phyloP scores from a whole-genome alignment of 2,888 invertebrate species.

The Macaria notata region DNA sequence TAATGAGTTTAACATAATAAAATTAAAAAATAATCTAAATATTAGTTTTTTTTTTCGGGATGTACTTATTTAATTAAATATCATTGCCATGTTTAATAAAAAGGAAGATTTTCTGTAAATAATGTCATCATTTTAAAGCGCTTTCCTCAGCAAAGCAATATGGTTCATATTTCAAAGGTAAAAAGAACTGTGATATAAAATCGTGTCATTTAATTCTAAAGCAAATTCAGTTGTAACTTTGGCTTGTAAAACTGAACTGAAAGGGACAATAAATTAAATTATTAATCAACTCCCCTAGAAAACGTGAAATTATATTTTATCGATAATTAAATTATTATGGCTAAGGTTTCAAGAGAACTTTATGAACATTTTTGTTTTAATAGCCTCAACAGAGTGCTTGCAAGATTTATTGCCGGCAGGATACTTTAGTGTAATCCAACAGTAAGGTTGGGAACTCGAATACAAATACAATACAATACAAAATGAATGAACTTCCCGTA shows the following conservation, averaged over 20 bases:
- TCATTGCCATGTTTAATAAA: too few species aligned
- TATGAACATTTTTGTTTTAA: conserved; percentile 51
- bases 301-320: conserved; percentile 25
- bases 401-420: conserved; percentile 63
- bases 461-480: too few species aligned
- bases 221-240: conserved; percentile 4
- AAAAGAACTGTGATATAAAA: too few species aligned
- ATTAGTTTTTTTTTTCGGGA: too few species aligned
- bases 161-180: too few species aligned
- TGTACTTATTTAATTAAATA: too few species aligned
- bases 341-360: conserved; percentile 37
- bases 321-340: conserved; percentile 37
- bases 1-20: too few species aligned
- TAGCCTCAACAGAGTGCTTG: conserved; percentile 40
- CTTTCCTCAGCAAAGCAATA: too few species aligned
- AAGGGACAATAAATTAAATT: conserved; percentile 15
- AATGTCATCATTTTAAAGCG: too few species aligned
- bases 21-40: too few species aligned
- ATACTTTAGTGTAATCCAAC: conserved; percentile 59
- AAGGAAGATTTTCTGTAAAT: too few species aligned
- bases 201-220: neutral
- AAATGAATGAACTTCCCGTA: conserved; percentile 63
- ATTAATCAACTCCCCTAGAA: conserved; percentile 14
- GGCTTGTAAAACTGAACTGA: conserved; percentile 4
- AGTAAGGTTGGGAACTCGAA: conserved; percentile 62